A percentile compares a stretch with the other conserved stretches of the same genome.
phyloP scores from a whole-genome alignment of 2,888 invertebrate genomes.

The Magallana nippona region DNA sequence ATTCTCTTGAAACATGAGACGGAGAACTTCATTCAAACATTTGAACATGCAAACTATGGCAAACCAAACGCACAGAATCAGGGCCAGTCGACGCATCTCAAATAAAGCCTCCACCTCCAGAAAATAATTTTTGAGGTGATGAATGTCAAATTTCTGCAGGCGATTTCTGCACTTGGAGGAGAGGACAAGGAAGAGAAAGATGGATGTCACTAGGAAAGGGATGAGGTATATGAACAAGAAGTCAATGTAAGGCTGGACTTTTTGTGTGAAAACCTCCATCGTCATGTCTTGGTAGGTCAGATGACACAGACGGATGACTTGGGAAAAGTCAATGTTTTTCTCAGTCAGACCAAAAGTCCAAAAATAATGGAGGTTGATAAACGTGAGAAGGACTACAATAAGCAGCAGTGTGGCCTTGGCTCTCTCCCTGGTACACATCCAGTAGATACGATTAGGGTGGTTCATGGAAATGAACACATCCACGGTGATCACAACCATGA shows the following conservation, averaged over 20 bases:
- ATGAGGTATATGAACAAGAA: constrained; percentile 68
- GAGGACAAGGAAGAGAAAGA: constrained; percentile 60
- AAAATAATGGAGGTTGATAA: constrained; percentile 78
- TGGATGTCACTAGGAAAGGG: constrained; percentile 67
- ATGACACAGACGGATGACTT: constrained; percentile 53
- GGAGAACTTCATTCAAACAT: background rate
- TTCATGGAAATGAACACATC: constrained; percentile 73
- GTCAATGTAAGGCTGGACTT: constrained; percentile 73
- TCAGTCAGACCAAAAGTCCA: constrained; percentile 76
- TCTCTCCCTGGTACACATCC: constrained; percentile 73
- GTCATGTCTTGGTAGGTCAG: constrained; percentile 67
- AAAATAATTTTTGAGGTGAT: constrained; percentile 69
- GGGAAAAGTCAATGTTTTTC: constrained; percentile 52
- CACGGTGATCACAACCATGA: constrained; percentile 72
- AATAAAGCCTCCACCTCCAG: constrained; percentile 67
- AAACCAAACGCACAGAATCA: constrained; percentile 48
- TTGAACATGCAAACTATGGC: constrained; percentile 11
- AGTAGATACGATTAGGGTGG: constrained; percentile 68
- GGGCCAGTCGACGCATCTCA: constrained; percentile 59
- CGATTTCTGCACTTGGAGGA: constrained; percentile 37
- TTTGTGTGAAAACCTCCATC: constrained; percentile 67
- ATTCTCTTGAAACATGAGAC: background rate
- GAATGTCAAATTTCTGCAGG: constrained; percentile 47
- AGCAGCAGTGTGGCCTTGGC: constrained; percentile 73
- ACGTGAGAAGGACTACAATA: constrained; percentile 74